These are phyloP conservation scores for Lindbergichthys nudifrons DNA, from an alignment of 2,797 vertebrate species.

Conservation along the genomic window DNA sequence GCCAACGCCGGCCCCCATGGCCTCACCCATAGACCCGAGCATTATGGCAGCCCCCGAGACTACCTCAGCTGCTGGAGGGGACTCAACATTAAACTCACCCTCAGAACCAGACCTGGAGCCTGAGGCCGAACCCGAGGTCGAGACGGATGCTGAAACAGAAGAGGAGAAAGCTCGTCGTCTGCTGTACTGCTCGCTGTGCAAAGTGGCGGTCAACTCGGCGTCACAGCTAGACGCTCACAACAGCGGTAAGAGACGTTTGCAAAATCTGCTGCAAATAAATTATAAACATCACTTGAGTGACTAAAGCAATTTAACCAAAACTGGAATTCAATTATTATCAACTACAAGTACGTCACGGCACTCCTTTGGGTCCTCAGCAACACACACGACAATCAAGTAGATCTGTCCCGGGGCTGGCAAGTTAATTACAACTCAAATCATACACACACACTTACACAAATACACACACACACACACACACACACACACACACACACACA, in stretches of 20 bases:
- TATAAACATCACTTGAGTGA: background rate
- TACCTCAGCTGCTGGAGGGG: constrained; percentile 83
- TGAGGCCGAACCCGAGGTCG: constrained; percentile 76
- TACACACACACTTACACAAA: no score
- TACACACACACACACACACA: no score
- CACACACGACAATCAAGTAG: no score
- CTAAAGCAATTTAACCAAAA: no score
- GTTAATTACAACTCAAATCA: background rate
- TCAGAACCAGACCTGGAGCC: constrained; percentile 75
- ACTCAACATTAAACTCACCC: constrained; percentile 50
- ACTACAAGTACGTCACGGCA: no score
- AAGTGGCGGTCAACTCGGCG: constrained; percentile 98
- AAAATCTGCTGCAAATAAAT: no score
- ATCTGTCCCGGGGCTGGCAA: background rate
- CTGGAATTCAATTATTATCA: no score
- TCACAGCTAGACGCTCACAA: constrained; percentile 99
- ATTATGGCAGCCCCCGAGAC: constrained; percentile 79
- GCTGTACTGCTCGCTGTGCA: constrained; percentile 98
- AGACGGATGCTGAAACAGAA: constrained; percentile 89
- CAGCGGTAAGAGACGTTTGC: constrained; percentile 88
- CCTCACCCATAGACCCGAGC: constrained; percentile 54
- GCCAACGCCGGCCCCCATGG: constrained; percentile 22
- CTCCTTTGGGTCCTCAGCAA: no score
- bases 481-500: background rate
- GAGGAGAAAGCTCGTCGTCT: constrained; percentile 95